These are phyloP conservation scores for Acridotheres tristis DNA, from an alignment of 2,797 vertebrate genomes.

Conservation along the genomic window DNA sequence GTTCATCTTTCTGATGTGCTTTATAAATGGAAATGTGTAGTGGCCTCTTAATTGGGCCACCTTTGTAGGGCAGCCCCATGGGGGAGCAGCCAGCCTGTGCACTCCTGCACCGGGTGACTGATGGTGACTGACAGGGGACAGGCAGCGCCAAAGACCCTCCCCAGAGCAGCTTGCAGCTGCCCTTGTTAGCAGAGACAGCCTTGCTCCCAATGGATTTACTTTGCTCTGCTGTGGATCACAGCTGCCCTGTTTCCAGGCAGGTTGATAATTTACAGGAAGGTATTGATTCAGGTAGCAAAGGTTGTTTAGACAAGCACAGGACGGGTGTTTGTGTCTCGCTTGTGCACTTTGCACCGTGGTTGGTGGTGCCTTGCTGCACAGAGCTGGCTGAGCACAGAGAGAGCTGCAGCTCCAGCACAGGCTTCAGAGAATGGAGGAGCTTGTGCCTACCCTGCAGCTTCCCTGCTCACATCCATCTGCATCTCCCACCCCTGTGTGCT, in stretches of 20 bases:
- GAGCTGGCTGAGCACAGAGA: neutral
- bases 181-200: neutral
- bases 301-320: neutral
- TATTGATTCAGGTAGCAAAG: slow-evolving; percentile 38
- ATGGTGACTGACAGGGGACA: neutral
- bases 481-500: neutral
- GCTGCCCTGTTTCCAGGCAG: neutral
- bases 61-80: neutral
- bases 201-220: neutral
- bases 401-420: neutral
- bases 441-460: neutral
- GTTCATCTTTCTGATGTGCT: neutral
- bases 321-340: neutral
- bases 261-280: slow-evolving; percentile 18
- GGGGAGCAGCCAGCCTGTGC: neutral
- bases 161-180: neutral
- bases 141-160: neutral
- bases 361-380: accelerated
- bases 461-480: neutral
- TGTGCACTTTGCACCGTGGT: neutral
- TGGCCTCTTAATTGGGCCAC: slow-evolving; percentile 49
- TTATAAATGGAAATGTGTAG: slow-evolving; percentile 27
- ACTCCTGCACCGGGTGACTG: neutral
- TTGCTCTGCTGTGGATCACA: neutral
- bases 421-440: neutral